phyloP scores from a whole-genome alignment of 2,888 invertebrate genomes.

The Archips crataeganus region DNA sequence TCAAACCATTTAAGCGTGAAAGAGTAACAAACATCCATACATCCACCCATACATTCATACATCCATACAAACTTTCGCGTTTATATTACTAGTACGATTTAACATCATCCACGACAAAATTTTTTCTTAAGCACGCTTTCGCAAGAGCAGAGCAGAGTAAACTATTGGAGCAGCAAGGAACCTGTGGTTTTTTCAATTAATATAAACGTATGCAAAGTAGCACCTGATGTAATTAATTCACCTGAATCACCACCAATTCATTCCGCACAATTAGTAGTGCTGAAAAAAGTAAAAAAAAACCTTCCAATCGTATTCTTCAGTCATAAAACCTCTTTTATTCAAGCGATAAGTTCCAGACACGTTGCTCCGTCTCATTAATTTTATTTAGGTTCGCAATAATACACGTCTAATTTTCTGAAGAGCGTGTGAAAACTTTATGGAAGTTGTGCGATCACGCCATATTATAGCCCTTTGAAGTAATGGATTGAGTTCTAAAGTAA shows the following conservation, averaged over 20 bases:
- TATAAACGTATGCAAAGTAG: too few species aligned
- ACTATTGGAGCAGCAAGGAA: too few species aligned
- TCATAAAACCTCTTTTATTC: not conserved
- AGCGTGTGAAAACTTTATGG: slow-evolving; percentile 14
- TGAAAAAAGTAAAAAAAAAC: not conserved
- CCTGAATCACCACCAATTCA: too few species aligned
- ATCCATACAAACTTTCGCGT: too few species aligned
- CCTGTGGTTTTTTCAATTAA: too few species aligned
- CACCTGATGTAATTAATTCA: too few species aligned
- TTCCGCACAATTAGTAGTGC: not conserved
- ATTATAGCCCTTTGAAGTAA: slow-evolving; percentile 25
- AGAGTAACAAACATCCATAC: too few species aligned
- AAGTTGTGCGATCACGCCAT: slow-evolving; percentile 24
- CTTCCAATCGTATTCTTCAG: not conserved
- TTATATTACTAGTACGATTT: too few species aligned
- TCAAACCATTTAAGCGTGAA: too few species aligned
- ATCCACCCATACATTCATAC: too few species aligned
- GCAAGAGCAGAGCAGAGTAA: not conserved
- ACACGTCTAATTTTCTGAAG: slow-evolving; percentile 16
- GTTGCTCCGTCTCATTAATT: slow-evolving; percentile 10
- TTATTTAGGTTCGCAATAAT: slow-evolving; percentile 13
- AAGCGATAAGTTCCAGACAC: not conserved
- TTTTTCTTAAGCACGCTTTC: not conserved
- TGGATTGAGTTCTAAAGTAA: slow-evolving; percentile 11
- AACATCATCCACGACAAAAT: too few species aligned